These are phyloP conservation scores for Poecilia wingei DNA, from an alignment of 2,797 vertebrate genomes.

Conservation along the genomic window DNA sequence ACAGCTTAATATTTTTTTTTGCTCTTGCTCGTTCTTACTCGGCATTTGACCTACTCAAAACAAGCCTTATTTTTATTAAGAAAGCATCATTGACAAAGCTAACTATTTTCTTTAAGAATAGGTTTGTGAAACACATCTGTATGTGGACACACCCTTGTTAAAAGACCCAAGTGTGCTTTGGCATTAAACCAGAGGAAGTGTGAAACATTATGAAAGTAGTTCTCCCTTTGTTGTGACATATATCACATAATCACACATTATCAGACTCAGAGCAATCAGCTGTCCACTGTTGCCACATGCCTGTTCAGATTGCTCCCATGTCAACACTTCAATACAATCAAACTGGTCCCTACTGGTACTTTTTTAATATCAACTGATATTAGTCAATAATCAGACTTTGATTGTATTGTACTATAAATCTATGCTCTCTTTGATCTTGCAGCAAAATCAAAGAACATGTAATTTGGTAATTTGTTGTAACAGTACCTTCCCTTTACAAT, in stretches of 20 bases:
- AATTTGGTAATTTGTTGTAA: not conserved
- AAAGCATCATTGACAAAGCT: not conserved
- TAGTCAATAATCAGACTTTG: not conserved
- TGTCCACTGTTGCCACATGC: not conserved
- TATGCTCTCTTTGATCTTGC: not conserved
- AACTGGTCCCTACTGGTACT: not conserved
- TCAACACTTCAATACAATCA: not conserved
- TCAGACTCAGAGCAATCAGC: not conserved
- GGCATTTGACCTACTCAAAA: conserved; percentile 12
- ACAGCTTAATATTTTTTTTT: not conserved
- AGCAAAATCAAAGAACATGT: not conserved
- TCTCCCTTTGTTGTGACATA: not conserved
- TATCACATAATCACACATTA: not conserved
- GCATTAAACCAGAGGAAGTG: not conserved
- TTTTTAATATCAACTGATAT: not conserved
- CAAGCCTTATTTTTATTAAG: not conserved
- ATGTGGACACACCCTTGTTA: not conserved
- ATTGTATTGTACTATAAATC: not conserved
- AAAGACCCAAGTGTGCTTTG: not conserved
- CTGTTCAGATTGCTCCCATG: not conserved
- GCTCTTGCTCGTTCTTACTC: conserved; percentile 16
- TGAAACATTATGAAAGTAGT: not conserved
- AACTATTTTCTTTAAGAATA: not conserved
- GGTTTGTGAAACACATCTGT: not conserved
- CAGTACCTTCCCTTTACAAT: not conserved